A percentile compares a stretch with the other conserved stretches of the same genome.
These are phyloP conservation scores for Sphaeridia pumilis DNA, from an alignment of 2,888 invertebrate genomes.

Conservation along the genomic window DNA sequence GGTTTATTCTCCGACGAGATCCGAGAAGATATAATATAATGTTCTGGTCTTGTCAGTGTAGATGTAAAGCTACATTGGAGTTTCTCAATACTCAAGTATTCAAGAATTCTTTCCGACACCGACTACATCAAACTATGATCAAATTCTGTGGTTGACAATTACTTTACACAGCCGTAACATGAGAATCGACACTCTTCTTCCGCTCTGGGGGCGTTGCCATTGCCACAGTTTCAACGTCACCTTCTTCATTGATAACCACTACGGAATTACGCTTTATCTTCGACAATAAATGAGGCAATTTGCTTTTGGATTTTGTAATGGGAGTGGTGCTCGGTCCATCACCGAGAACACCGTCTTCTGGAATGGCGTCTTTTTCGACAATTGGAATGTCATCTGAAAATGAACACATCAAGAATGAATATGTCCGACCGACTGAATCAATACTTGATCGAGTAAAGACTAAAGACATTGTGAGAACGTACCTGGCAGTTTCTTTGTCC, in stretches of 20 bases:
- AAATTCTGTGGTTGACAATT: too few relatives aligned
- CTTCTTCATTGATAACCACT: constrained; percentile 34
- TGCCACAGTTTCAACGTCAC: constrained; percentile 34
- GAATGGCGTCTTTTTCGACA: constrained; percentile 19
- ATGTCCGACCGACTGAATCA: neutral
- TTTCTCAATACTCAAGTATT: too few relatives aligned
- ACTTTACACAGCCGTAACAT: constrained; percentile 30
- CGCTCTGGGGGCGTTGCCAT: constrained; percentile 26
- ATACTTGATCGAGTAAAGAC: neutral
- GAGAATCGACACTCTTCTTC: constrained; percentile 33
- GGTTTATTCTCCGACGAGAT: too few relatives aligned
- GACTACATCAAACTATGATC: too few relatives aligned
- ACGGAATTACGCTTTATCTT: constrained; percentile 32
- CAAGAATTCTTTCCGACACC: too few relatives aligned
- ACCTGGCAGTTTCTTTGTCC: constrained; percentile 93
- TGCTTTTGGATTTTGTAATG: constrained; percentile 20
- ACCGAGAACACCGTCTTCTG: constrained; percentile 4
- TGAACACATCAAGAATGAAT: constrained; percentile 9
- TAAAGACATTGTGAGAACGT: constrained; percentile 37
- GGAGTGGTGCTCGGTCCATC: constrained; percentile 6
- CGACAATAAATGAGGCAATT: constrained; percentile 29
- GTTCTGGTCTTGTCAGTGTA: too few relatives aligned
- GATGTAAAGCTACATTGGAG: too few relatives aligned
- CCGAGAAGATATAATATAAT: too few relatives aligned
- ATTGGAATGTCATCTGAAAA: constrained; percentile 34